These are phyloP conservation scores for Druceiella hillmani DNA, from an alignment of 2,888 invertebrate genomes.

Conservation along the genomic window DNA sequence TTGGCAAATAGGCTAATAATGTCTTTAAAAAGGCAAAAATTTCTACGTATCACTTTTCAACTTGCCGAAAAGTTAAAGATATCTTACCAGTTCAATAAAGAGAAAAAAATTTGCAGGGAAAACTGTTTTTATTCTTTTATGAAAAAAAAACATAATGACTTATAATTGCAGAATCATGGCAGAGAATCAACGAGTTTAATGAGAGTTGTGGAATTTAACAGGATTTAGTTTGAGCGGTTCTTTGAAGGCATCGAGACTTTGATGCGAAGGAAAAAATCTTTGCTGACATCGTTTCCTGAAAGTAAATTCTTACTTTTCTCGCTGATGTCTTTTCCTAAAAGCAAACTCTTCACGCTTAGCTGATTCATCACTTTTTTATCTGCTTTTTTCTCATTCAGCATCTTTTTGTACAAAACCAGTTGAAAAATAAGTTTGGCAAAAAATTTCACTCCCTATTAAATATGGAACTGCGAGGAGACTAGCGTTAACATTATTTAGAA, in stretches of 20 bases:
- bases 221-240: conserved; percentile 13
- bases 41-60: conserved; percentile 14
- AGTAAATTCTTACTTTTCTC: too few species aligned
- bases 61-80: conserved; percentile 12
- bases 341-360: too few species aligned
- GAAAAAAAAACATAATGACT: conserved; percentile 11
- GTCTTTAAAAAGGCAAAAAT: conserved; percentile 13
- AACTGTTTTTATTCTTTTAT: conserved; percentile 11
- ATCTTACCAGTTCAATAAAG: conserved; percentile 13
- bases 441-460: conserved; percentile 10
- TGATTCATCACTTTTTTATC: too few species aligned
- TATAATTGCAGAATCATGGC: conserved; percentile 9
- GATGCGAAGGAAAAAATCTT: conserved; percentile 5
- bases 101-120: conserved; percentile 7
- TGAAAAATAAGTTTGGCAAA: too few species aligned
- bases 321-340: too few species aligned
- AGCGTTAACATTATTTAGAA: conserved; percentile 10
- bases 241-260: conserved; percentile 8
- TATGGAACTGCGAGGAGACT: conserved; percentile 17
- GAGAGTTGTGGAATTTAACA: conserved; percentile 18
- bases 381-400: too few species aligned
- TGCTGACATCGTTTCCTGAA: too few species aligned
- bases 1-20: conserved; percentile 9
- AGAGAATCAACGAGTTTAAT: conserved; percentile 11
- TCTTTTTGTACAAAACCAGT: too few species aligned